Conservation (phyloP, 1,140 invertebrate species). For the roundworm (Caenorhabditis elegans) region WBcel235 BX284603.4:917501-918000, state of each 20-base stretch:
- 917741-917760: background rate
- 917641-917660: background rate
- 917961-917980: background rate
- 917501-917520: background rate
- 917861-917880: background rate
- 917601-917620: background rate
- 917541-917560: background rate
- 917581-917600: background rate
- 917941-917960: background rate
- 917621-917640: background rate
- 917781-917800: background rate
- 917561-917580: background rate
- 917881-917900: background rate
- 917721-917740: constrained; percentile 20
- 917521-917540: too few species aligned
- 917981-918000: background rate
- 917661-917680: background rate
- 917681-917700: constrained; percentile 8
- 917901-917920: background rate
- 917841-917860: background rate
- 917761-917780: background rate
- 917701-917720: background rate
- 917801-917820: background rate
- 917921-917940: background rate
- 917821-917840: too few species aligned